Conservation (phyloP, 2,797 vertebrate genomes). For the Chromis chromis region DNA sequence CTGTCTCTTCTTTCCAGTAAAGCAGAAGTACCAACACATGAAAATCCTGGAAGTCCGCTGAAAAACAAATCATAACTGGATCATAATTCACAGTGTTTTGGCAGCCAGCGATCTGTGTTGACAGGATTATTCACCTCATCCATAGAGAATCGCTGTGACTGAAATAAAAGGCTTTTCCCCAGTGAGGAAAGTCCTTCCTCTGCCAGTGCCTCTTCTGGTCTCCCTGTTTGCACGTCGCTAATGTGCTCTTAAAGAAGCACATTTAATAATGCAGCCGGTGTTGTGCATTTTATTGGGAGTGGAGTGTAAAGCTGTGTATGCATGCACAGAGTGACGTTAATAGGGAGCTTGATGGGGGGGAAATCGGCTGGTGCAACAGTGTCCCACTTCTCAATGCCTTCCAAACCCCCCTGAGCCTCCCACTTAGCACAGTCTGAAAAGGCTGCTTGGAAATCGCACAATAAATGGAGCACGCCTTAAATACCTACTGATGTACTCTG, state of each 20-base stretch:
- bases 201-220: constrained; percentile 50
- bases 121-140: constrained; percentile 72
- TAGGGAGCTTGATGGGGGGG: constrained; percentile 41
- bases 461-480: constrained; percentile 38
- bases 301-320: constrained; percentile 48
- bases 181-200: constrained; percentile 53
- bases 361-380: constrained; percentile 38
- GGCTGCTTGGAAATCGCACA: constrained; percentile 36
- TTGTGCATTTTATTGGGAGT: constrained; percentile 30
- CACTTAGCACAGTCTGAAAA: constrained; percentile 52
- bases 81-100: constrained; percentile 70
- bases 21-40: constrained; percentile 56
- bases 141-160: constrained; percentile 63
- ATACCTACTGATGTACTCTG: constrained; percentile 51
- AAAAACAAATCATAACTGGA: constrained; percentile 73
- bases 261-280: constrained; percentile 66
- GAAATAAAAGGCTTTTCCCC: constrained; percentile 72
- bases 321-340: constrained; percentile 50
- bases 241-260: constrained; percentile 58
- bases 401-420: constrained; percentile 47
- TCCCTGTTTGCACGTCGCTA: constrained; percentile 52
- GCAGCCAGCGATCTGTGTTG: constrained; percentile 48
- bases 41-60: constrained; percentile 65
- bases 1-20: constrained; percentile 45
- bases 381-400: constrained; percentile 59